A percentile compares a stretch with the other conserved stretches of the same genome.
These are phyloP conservation scores for Atta colombica DNA, from an alignment of 1,140 invertebrate genomes.

Conservation along the genomic window DNA sequence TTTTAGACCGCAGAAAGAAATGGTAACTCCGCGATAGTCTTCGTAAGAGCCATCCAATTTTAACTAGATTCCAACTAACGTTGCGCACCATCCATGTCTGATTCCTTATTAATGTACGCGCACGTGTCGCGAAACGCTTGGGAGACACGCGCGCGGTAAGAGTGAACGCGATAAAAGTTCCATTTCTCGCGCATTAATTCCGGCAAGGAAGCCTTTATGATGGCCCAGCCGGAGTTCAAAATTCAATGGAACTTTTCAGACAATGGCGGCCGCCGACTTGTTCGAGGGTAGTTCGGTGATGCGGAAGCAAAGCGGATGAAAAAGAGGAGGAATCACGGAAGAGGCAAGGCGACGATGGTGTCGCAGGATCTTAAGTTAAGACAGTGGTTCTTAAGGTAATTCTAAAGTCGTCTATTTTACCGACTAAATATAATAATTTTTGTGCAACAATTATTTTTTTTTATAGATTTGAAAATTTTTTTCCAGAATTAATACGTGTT, in stretches of 20 bases:
- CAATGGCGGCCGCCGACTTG: constrained; percentile 73
- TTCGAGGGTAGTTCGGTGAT: constrained; percentile 64
- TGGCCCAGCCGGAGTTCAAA: constrained; percentile 64
- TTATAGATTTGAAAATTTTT: too few species aligned
- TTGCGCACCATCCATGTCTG: not conserved
- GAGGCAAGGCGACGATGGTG: constrained; percentile 9
- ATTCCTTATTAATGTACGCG: constrained; percentile 48
- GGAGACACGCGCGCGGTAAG: not conserved
- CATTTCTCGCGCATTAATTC: constrained; percentile 78
- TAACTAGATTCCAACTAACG: constrained; percentile 24
- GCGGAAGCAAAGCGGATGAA: constrained; percentile 52
- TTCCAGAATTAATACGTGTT: too few species aligned
- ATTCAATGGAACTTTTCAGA: constrained; percentile 81
- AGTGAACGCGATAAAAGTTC: constrained; percentile 72
- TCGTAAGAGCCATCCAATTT: constrained; percentile 28
- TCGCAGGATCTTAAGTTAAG: constrained; percentile 17
- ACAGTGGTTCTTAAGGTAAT: constrained; percentile 45
- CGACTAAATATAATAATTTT: too few species aligned
- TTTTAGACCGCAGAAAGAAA: constrained; percentile 3
- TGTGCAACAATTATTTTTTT: too few species aligned
- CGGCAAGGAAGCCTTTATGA: constrained; percentile 76
- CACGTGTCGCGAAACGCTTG: constrained; percentile 10
- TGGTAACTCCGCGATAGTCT: not conserved
- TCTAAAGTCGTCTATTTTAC: too few species aligned
- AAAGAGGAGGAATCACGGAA: constrained; percentile 14